Evolutionary conservation across 2,797 vertebrate genomes (phyloP).

Genomic region (Mus spretus): DNA sequence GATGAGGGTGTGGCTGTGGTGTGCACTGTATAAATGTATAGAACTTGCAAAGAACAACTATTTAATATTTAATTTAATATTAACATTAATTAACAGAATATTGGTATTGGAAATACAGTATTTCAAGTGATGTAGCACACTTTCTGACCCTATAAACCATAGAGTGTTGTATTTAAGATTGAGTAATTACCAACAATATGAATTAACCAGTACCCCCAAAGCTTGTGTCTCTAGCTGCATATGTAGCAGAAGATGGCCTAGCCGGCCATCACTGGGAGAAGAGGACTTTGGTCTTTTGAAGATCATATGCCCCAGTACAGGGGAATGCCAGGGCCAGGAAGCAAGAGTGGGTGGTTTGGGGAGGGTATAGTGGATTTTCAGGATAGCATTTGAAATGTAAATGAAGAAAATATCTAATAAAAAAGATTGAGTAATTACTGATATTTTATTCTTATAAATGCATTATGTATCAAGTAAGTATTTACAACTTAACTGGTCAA

Average conservation of each 20-base stretch:
- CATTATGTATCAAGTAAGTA: slow-evolving; percentile 21
- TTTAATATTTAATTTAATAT: not conserved
- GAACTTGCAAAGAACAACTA: not conserved
- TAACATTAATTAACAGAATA: slow-evolving; percentile 11
- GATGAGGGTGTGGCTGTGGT: no score
- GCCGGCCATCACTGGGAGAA: no score
- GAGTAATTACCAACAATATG: not conserved
- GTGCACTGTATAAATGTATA: not conserved
- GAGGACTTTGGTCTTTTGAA: no score
- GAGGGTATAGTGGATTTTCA: no score
- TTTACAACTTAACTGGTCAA: slow-evolving; percentile 53
- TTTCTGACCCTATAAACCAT: slow-evolving; percentile 33
- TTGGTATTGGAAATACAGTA: not conserved
- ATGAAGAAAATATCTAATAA: no score
- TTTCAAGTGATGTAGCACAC: slow-evolving; percentile 59
- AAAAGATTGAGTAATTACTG: slow-evolving; percentile 51
- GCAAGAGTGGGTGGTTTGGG: no score
- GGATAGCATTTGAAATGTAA: no score
- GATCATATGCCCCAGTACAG: no score
- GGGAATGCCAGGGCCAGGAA: no score
- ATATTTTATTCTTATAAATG: slow-evolving; percentile 68
- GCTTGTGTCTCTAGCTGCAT: no score
- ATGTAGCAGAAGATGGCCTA: no score
- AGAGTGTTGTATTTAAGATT: slow-evolving; percentile 61
- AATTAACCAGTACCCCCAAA: no score